Conservation (phyloP, 2,888 invertebrate species). For the Alloplasta piceator region DNA sequence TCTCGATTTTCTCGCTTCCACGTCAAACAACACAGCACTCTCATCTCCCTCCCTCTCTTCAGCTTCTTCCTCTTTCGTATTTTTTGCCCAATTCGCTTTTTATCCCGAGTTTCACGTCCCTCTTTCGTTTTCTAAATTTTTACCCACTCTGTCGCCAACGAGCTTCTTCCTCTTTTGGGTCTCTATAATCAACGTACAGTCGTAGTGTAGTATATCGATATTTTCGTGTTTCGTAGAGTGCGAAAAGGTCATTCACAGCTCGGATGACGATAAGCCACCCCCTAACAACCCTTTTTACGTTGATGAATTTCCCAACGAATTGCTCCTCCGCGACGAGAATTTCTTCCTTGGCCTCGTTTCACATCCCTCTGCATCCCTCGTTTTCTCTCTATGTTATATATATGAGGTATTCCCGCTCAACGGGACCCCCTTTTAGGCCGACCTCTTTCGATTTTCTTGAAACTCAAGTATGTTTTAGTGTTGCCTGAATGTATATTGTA, state of each 20-base stretch:
- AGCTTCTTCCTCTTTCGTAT: slow-evolving; percentile 1
- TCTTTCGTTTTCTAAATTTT: too few species aligned
- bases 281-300: slow-evolving; percentile 8
- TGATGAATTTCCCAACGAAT: slow-evolving; percentile 1
- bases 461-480: too few species aligned
- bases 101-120: slow-evolving; percentile 32
- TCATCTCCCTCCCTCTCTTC: slow-evolving; percentile 10
- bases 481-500: too few species aligned
- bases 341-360: slow-evolving; percentile 42
- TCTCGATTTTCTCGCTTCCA: slow-evolving; percentile 52
- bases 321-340: slow-evolving; percentile 27
- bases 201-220: too few species aligned
- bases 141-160: too few species aligned
- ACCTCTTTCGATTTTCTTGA: too few species aligned
- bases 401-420: too few species aligned
- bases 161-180: too few species aligned
- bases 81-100: slow-evolving; percentile 5
- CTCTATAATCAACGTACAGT: too few species aligned
- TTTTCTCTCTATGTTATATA: too few species aligned
- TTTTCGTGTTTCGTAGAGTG: slow-evolving; percentile 45
- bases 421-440: too few species aligned
- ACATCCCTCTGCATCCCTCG: background rate
- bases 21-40: slow-evolving; percentile 35
- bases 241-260: slow-evolving; percentile 55
- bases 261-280: slow-evolving; percentile 32